Evolutionary conservation across 2,888 invertebrate species (phyloP), one percentile per base, ranked within the genome.

Genomic region (Calameuta pallipes): DNA sequence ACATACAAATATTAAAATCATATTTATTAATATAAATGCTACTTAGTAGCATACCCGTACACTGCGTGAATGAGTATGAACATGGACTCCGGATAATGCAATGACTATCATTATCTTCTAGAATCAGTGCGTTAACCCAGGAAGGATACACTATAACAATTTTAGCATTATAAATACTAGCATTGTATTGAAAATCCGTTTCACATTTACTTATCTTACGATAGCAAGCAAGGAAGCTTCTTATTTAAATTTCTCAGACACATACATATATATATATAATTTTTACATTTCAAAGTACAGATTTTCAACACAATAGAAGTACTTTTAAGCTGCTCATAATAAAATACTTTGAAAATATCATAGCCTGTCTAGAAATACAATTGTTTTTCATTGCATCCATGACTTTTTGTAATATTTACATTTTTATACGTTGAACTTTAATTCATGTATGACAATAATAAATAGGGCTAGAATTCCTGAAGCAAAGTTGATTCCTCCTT

Each of bases 21-120:
- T 33, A 71, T 71, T 71, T 33, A 71, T 71, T 71, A 33, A 23
- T 56, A 56, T 56, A 56, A 56, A 56, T 56, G 85, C 85, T 83
- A 83, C 82, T 80, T 70, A 80, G 83, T 85, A 85, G 84, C 85
- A 81, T 75, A 81, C 80, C 81, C 79, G 82, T 80, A 83, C 76
- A 41, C 71, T 56, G 23, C 9, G 9, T 56, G 56, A 56, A 56
- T 56, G 23, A 56, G 56, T 56, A 41, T 56, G 76, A 81, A 81
- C 76, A 36, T 74, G 71, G 75, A 78, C 77, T 81, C 76, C 79
- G 41, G 56, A 56, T 56, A 56, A 56, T 56, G 56, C 56, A 56
- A 23, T 56, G 23, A 56, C 23, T 56, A 56, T 15, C 15, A 56
- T 56, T 56, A 56, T 23, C 56, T 56, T 56, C 56, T 56, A 2